Evolutionary conservation across 2,113 vertebrate species (phyloP), one percentile per base, ranked within the genome.

Genomic region (Oreochromis spilurus): DNA sequence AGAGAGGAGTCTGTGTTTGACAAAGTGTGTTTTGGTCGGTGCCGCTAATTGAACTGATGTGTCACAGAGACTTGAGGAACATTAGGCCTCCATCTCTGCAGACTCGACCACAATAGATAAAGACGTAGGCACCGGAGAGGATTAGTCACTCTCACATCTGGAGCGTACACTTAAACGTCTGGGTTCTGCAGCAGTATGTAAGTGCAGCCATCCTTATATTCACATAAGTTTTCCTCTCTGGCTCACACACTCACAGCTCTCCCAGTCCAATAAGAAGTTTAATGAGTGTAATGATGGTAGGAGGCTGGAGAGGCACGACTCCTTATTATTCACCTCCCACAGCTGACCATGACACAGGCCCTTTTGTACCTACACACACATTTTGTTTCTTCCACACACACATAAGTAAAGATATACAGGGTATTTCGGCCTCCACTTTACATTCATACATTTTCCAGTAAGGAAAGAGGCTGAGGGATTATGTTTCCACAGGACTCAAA

Each of bases 31-130:
- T 82, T 85, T 88, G 94, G 87, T 84, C 87, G 26, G 87, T 10
- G 31, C 87, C 81, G 84, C 91, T 95, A 95, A 96, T 95, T 94
- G 94, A 95, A 94, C 90, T 90, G 94, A 94, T 95, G 94, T 90
- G 93, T 96, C 94, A 93, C 38, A 1, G 78, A 90, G 89, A 87
- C 83, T 84, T 84, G 72, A 88, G 67, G 89, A 93, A 83, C 85
- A 91, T 90, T 89, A 86, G 86, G 80, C 82, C 45, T 80, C 65
- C 55, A 45, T 94, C 92, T 94, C 84, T 11, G 55, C 60, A 72
- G 92, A 88, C 90, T 84, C 58, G 1, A 45, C 81, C 82, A 82
- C 85, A 85, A 86, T 24, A 84, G 87, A 94, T 92, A 75, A 86
- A 95, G 90, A 92, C 43, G 87, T 80, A 79, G 52, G 52, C 79